phyloP scores from a whole-genome alignment of 2,113 vertebrate genomes.

The Carollia perspicillata region DNA sequence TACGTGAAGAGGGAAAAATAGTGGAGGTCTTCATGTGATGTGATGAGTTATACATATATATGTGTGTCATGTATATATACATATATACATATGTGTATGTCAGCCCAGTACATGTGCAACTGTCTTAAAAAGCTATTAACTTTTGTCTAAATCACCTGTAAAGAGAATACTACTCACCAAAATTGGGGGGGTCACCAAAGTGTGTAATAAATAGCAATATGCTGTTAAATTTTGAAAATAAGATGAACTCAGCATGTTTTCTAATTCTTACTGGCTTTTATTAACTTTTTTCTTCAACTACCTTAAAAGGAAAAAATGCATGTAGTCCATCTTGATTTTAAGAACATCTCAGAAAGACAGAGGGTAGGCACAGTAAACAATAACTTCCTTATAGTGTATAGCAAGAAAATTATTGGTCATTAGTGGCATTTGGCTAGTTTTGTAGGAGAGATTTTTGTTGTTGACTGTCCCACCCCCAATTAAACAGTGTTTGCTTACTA shows the following conservation, averaged over 20 bases:
- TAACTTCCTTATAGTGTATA: background rate
- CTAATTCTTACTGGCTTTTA: constrained; percentile 25
- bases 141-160: constrained; percentile 27
- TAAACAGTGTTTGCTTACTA: constrained; percentile 19
- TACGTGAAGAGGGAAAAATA: constrained; percentile 43
- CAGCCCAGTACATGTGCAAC: background rate
- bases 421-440: background rate
- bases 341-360: constrained; percentile 22
- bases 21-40: background rate
- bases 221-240: constrained; percentile 45
- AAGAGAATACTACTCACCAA: constrained; percentile 43
- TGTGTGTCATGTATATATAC: background rate
- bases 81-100: background rate
- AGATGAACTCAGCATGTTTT: constrained; percentile 5
- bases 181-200: background rate
- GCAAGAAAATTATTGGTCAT: constrained; percentile 27
- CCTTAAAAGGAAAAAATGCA: constrained; percentile 18
- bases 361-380: background rate
- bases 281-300: constrained; percentile 42
- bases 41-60: background rate
- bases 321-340: background rate
- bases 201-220: background rate
- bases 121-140: constrained; percentile 46
- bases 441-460: background rate
- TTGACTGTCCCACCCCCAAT: background rate